Conservation (phyloP, 2,797 vertebrate genomes). For the Eupleurogrammus muticus region DNA sequence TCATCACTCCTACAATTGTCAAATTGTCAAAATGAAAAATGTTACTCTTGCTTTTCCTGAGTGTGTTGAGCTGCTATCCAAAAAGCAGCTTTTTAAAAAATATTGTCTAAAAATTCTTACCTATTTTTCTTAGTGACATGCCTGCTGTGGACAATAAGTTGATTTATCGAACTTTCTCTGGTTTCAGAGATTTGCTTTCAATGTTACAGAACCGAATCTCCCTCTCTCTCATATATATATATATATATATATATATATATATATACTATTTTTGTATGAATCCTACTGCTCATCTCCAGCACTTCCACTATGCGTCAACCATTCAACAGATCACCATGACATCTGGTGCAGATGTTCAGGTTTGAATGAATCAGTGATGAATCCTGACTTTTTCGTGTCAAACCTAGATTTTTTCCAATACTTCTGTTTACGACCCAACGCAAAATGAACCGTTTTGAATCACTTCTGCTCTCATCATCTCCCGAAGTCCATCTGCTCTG, state of each 20-base stretch:
- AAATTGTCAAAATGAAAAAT: constrained; percentile 47
- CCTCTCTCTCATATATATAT: too few species aligned
- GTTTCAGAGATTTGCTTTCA: not conserved
- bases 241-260: too few species aligned
- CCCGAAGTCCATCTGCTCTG: too few species aligned
- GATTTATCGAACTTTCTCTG: not conserved
- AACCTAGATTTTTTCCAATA: not conserved
- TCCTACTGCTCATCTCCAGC: too few species aligned
- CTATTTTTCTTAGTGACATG: constrained; percentile 22
- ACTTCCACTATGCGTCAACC: not conserved
- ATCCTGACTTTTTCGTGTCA: not conserved
- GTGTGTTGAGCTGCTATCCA: constrained; percentile 16
- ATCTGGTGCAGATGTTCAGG: too few species aligned
- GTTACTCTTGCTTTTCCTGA: constrained; percentile 1
- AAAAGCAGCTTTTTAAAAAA: constrained; percentile 15
- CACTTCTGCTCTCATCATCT: too few species aligned
- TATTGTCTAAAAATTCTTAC: constrained; percentile 3
- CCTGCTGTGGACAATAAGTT: not conserved
- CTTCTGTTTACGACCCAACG: not conserved
- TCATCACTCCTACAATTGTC: constrained; percentile 34
- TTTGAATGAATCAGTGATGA: not conserved
- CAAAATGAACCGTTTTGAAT: not conserved
- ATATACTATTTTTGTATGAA: too few species aligned
- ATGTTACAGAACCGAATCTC: not conserved
- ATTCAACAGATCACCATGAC: not conserved